Base-by-base conservation (phyloP, 1,140 invertebrate species). In the Drosophila pandora region DNA sequence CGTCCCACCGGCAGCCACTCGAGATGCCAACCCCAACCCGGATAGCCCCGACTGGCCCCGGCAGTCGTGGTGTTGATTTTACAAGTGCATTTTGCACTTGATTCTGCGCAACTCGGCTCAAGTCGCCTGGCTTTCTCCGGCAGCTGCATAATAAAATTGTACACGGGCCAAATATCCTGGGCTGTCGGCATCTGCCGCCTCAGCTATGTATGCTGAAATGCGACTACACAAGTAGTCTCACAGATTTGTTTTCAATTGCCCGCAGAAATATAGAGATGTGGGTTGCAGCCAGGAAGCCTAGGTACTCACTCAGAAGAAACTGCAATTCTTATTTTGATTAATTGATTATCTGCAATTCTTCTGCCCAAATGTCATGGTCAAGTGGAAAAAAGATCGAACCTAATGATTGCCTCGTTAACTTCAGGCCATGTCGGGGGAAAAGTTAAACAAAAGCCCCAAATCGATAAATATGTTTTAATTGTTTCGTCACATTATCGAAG, bases 51-150 rank as follows among this genome's bases (percentile, higher is more conserved):
- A n/a, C 41, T 41, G 5, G 2, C 17, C 45, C 13, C 32, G 34
- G 41, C 41, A 10, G 23, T 17, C 41, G 47, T 59, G 45, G 61
- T 71, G 69, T 65, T 85, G 74, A 82, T 75, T 60, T 59, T 78
- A 71, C 63, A 88, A 87, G 79, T 87, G 75, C 78, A 76, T 87
- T 87, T 87, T 75, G 62, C 59, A 81, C 79, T 82, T 79, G 79
- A 88, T 70, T 76, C 75, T 63, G 57, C 63, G 56, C 56, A 64
- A 59, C 57, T 78, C 69, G 47, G 41, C 55, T 41, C 34, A 23
- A 68, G 59, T 21, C 43, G 74, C 23, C 30, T 47, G 17, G 49
- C 28, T 63, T 28, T 49, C 37, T 49, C 58, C 50, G 56, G 69
- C 59, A 69, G 72, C 60, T 69, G 55, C 72, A 76, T 73, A 81